Evolutionary conservation across 2,888 invertebrate genomes (phyloP).

Genomic region (Anarsia innoxiella): DNA sequence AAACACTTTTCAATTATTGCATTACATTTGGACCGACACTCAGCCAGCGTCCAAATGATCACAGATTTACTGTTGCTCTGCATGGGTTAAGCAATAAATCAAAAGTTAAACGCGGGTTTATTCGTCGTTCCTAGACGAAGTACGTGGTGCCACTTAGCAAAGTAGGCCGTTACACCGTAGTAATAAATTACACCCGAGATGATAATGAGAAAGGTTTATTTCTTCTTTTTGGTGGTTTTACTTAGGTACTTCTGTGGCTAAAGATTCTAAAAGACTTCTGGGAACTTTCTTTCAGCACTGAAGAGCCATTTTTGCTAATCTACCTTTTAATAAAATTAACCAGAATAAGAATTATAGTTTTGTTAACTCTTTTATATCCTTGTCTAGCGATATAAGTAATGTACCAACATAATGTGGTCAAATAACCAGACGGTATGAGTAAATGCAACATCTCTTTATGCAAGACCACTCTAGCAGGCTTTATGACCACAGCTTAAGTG

Average conservation of each 20-base stretch:
- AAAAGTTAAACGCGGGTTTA: constrained; percentile 55
- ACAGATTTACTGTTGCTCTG: constrained; percentile 39
- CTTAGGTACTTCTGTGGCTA: no score
- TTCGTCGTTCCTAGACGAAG: constrained; percentile 39
- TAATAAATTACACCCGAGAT: constrained; percentile 12
- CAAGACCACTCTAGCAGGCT: constrained; percentile 19
- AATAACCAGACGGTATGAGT: constrained; percentile 29
- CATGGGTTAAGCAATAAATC: constrained; percentile 59
- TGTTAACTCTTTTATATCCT: no score
- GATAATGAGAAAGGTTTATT: neutral
- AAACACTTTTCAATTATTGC: neutral
- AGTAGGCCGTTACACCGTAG: constrained; percentile 29
- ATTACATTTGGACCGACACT: constrained; percentile 13
- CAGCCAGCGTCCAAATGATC: constrained; percentile 22
- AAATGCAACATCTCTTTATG: constrained; percentile 22
- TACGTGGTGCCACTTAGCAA: constrained; percentile 44
- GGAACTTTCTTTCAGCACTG: no score
- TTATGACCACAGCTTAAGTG: constrained; percentile 30
- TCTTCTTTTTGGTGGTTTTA: neutral
- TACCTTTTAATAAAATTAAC: no score
- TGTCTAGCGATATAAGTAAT: no score
- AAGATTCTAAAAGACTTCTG: no score
- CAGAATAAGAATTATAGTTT: no score
- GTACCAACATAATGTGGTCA: constrained; percentile 6
- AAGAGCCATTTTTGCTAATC: no score